These are phyloP conservation scores for Enteromius fasciolatus DNA, from an alignment of 2,797 vertebrate genomes.

Conservation along the genomic window DNA sequence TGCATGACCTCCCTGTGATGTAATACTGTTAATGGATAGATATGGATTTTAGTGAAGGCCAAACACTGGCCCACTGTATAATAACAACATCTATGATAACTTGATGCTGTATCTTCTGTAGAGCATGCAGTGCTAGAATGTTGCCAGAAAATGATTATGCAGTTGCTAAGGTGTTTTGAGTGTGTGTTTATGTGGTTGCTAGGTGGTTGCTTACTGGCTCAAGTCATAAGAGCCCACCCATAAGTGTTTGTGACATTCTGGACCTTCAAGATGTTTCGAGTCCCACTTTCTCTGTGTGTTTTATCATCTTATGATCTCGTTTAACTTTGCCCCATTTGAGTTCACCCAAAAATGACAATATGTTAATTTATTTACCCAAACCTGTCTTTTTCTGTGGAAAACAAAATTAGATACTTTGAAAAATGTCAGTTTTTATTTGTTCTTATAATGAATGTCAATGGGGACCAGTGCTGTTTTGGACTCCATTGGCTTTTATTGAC, in stretches of 20 bases:
- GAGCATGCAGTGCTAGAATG: background rate
- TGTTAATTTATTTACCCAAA: background rate
- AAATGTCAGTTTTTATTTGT: background rate
- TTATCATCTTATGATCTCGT: background rate
- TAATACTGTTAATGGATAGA: constrained; percentile 35
- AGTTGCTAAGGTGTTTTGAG: background rate
- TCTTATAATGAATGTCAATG: background rate
- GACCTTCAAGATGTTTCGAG: background rate
- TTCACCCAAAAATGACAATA: background rate
- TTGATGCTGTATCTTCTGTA: background rate
- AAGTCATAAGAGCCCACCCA: background rate
- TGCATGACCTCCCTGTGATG: constrained; percentile 29
- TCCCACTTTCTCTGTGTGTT: background rate
- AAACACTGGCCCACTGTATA: constrained; percentile 3
- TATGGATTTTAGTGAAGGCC: constrained; percentile 28
- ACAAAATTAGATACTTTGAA: background rate
- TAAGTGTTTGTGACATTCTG: background rate
- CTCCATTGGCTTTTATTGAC: background rate
- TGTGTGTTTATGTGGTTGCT: constrained; percentile 16
- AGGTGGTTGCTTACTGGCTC: constrained; percentile 3
- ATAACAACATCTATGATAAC: constrained; percentile 7
- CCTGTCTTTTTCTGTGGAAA: background rate
- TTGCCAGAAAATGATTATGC: background rate
- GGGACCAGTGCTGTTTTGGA: background rate
- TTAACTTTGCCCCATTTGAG: background rate